Evolutionary conservation across 1,140 invertebrate genomes (phyloP), one percentile per base, ranked within the genome.

Genomic region (Drosophila parabipectinata): DNA sequence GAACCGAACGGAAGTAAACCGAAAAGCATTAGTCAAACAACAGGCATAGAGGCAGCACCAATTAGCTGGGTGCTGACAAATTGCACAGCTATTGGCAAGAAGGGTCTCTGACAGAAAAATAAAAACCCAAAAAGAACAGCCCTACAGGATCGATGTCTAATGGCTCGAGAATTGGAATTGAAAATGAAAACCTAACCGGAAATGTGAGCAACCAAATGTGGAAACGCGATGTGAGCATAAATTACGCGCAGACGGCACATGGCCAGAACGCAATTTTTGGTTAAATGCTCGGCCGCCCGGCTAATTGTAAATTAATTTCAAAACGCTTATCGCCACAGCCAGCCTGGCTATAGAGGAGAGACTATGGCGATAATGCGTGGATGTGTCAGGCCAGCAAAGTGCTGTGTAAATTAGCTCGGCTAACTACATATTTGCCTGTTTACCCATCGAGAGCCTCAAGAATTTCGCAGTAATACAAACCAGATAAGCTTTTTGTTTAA

Each of bases 11-110:
- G 82, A 87, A 87, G 82, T 87, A 63, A 69, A 39, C 62, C 83
- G 59, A 62, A 57, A 73, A 64, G 82, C 82, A 87, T 87, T 87
- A 87, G 82, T 87, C 83, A 82, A 82, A 62, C 83, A 88, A 79
- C 75, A 76, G 83, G 83, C 83, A 67, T 64, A 78, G 66, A 63
- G 68, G 83, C 71, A 72, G 77, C 59, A 88, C 76, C 83, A 89
- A 88, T 88, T 88, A 88, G 83, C 78, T 82, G 58, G 61, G 76
- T 88, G 83, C 83, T 88, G 83, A 88, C 83, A 88, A 88, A 88
- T 88, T 88, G 83, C 83, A 82, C 83, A 88, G 84, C 83, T 79
- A 88, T 88, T 76, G 82, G 82, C 73, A 55, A 56, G 59, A 68
- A 59, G 59, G 59, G 34, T 39, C 55, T 28, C 47, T 21, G 18